Conservation (phyloP, 2,113 vertebrate genomes). For the Dolichallabes microphthalmus region DNA sequence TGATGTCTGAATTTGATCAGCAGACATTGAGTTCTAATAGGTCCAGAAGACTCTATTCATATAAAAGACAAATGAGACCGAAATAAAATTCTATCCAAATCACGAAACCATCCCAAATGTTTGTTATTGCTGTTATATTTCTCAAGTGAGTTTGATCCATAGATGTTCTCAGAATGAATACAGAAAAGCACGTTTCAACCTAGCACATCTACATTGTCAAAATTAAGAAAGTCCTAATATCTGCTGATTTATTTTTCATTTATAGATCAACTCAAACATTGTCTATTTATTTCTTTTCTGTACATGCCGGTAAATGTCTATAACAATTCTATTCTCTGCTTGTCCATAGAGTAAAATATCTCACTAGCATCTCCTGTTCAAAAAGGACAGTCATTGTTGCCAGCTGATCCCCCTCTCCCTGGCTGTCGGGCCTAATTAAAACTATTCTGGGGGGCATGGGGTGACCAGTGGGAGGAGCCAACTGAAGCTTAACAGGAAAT, state of each 20-base stretch:
- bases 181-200: conserved; percentile 20
- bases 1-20: conserved; percentile 67
- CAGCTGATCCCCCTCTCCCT: conserved; percentile 94
- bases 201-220: conserved; percentile 12
- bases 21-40: conserved; percentile 55
- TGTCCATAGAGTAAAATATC: conserved; percentile 56
- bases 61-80: conserved; percentile 48
- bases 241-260: conserved; percentile 10
- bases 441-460: conserved; percentile 86
- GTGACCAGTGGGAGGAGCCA: conserved; percentile 82
- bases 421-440: conserved; percentile 99
- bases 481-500: conserved; percentile 94
- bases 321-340: conserved; percentile 44
- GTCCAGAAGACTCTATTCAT: conserved; percentile 46
- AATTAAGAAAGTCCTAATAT: background rate
- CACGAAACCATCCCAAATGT: conserved; percentile 12
- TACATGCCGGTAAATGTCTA: conserved; percentile 36
- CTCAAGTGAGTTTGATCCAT: conserved; percentile 32
- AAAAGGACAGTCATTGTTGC: conserved; percentile 95
- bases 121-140: conserved; percentile 34
- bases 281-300: conserved; percentile 20
- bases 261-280: background rate
- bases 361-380: conserved; percentile 85
- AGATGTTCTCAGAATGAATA: conserved; percentile 9
- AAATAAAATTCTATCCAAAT: conserved; percentile 60